phyloP scores from a whole-genome alignment of 2,113 vertebrate genomes.

The Gavia stellata region DNA sequence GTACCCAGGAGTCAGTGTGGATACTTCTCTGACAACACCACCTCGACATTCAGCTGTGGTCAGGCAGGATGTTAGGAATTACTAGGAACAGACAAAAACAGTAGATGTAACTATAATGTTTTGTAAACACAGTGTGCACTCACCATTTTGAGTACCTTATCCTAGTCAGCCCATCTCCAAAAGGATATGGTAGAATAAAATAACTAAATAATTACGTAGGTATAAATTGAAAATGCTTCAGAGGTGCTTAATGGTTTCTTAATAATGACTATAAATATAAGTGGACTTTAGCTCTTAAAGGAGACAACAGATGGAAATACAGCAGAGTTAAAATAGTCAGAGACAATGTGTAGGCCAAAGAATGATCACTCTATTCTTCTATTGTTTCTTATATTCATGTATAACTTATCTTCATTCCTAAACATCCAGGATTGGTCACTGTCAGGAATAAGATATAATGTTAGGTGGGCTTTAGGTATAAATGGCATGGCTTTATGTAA shows the following conservation, averaged over 20 bases:
- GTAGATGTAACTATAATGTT: not conserved
- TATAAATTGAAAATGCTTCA: not conserved
- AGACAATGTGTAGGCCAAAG: not conserved
- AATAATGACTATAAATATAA: not conserved
- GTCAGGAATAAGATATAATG: not conserved
- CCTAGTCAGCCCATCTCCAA: not conserved
- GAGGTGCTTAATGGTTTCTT: not conserved
- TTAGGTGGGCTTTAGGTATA: not conserved
- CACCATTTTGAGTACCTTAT: not conserved
- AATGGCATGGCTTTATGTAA: not conserved
- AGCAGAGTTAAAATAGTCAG: not conserved
- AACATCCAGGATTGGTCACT: not conserved
- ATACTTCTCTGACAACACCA: not conserved
- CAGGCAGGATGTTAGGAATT: not conserved
- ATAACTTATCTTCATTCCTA: not conserved
- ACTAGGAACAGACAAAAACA: fast-evolving
- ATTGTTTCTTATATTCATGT: not conserved
- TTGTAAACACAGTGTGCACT: not conserved
- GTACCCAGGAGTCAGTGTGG: not conserved
- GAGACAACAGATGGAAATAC: not conserved
- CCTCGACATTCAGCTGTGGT: not conserved
- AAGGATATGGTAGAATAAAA: not conserved
- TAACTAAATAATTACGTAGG: not conserved
- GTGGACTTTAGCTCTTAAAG: not conserved
- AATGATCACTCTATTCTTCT: not conserved